A percentile compares a stretch with the other conserved stretches of the same genome.
These are phyloP conservation scores for Leptosomus discolor DNA, from an alignment of 2,113 vertebrate species.

Conservation along the genomic window DNA sequence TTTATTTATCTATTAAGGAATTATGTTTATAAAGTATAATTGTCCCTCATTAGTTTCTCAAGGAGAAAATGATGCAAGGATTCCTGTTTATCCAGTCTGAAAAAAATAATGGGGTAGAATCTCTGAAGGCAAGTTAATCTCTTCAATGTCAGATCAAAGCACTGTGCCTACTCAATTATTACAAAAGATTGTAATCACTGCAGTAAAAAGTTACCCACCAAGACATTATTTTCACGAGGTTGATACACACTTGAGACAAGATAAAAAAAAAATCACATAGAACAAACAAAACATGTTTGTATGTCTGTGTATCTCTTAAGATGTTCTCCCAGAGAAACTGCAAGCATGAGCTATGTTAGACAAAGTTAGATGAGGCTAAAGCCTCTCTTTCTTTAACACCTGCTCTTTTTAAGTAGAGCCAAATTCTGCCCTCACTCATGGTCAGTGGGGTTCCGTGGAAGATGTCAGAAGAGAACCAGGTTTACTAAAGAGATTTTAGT, in stretches of 20 bases:
- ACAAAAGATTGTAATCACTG: neutral
- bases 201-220: neutral
- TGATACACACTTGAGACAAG: neutral
- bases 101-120: neutral
- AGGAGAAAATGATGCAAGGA: constrained; percentile 14
- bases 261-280: neutral
- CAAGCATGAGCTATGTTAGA: neutral
- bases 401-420: neutral
- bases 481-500: neutral
- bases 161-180: neutral
- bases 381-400: neutral
- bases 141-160: neutral
- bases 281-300: neutral
- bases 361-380: neutral
- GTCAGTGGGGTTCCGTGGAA: neutral
- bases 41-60: neutral
- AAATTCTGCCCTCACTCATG: neutral
- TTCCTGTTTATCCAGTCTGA: constrained; percentile 30
- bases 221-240: neutral
- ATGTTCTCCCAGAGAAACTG: neutral
- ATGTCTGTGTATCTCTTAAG: neutral
- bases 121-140: neutral
- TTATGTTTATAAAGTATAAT: neutral
- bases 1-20: neutral
- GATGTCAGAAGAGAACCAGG: neutral